These are phyloP conservation scores for Stenurella melanura DNA, from an alignment of 2,888 invertebrate genomes.

Conservation along the genomic window DNA sequence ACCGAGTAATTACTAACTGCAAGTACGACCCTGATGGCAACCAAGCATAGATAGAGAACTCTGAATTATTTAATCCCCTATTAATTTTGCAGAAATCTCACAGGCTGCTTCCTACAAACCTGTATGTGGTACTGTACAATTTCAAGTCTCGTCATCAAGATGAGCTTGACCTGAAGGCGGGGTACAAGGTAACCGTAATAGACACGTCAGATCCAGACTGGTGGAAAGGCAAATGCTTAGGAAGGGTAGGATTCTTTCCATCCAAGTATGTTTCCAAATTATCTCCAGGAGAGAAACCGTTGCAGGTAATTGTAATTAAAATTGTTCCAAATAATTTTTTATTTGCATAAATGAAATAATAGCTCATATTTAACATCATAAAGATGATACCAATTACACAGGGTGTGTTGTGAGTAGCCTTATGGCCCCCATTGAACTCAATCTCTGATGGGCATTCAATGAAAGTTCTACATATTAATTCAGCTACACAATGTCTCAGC, in stretches of 20 bases:
- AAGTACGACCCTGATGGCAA: background rate
- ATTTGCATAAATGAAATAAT: too few species aligned
- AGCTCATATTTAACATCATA: too few species aligned
- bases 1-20: background rate
- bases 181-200: constrained; percentile 92
- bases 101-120: constrained; percentile 89
- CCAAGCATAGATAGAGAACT: background rate
- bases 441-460: too few species aligned
- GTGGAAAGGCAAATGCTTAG: constrained; percentile 98
- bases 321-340: too few species aligned
- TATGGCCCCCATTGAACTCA: too few species aligned
- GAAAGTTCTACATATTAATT: too few species aligned
- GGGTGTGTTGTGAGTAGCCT: too few species aligned
- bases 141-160: constrained; percentile 96
- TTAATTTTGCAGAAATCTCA: constrained; percentile 83
- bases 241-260: constrained; percentile 93
- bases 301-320: constrained; percentile 83
- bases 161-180: constrained; percentile 94
- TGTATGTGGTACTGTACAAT: constrained; percentile 96
- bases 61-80: background rate
- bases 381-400: too few species aligned
- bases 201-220: constrained; percentile 96
- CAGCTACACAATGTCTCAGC: too few species aligned
- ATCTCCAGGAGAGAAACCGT: constrained; percentile 91
- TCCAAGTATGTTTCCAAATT: constrained; percentile 95